Evolutionary conservation across 2,888 invertebrate species (phyloP), one percentile per base, ranked within the genome.

Genomic region (Drosophila silvestris): DNA sequence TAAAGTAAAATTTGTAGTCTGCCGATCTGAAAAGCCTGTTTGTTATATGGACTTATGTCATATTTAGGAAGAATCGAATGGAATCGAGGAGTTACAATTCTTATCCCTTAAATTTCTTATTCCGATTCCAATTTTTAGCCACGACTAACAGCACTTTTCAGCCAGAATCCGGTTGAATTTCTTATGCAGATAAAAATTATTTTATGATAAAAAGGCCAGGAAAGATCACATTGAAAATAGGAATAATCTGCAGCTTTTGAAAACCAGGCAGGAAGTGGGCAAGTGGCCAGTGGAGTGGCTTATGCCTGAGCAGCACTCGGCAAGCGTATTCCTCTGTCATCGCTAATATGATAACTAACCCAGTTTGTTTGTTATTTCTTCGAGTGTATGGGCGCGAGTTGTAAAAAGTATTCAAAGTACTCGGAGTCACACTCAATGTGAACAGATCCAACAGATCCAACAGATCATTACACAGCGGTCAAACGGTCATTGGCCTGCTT

Each of bases 401-500:
- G 50, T 54, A 75, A 67, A 75, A 63, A 71, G 64, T 60, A 74
- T 74, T 59, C 68, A 74, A 56, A 58, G 47, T 32, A 56, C 32
- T 44, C 75, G 35, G 22, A 62, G 41, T 57, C 53, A 63, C 50
- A 51, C 35, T 65, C 53, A 59, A 61, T 61, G 52, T 61, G 61
- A 53, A 39, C 57, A 57, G 39, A 53, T 61, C 52, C 56, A 61
- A 53, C 58, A 74, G 61, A 69, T 69, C 51, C 79, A 57, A 65
- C 69, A 79, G 83, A 85, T 85, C 85, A 85, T 87, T 81, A 83
- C 77, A 74, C 89, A 88, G 89, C 89, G 89, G 89, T 89, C 89
- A 89, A 88, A 86, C 86, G 89, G 89, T 89, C 89, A 86, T 85
- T 89, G 89, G 85, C 89, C 88, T 88, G 79, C 74, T 80, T 79